phyloP scores from a whole-genome alignment of 2,888 invertebrate species.

The Acrocyrtus sp. region DNA sequence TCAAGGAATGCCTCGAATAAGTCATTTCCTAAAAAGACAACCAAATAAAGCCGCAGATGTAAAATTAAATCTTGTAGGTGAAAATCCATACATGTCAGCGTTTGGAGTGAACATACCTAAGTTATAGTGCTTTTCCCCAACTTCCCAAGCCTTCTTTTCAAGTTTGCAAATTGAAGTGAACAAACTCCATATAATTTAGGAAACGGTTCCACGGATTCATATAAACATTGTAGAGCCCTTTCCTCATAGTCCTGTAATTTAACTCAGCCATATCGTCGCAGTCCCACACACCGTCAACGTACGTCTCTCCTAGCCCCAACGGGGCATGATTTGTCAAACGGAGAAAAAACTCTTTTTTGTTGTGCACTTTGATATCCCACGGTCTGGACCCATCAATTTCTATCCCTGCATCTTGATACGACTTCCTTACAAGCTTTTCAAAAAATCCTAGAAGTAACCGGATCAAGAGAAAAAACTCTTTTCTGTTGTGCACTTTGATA shows the following conservation, averaged over 20 bases:
- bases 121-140: constrained; percentile 57
- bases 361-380: constrained; percentile 47
- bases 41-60: too few relatives aligned
- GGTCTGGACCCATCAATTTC: constrained; percentile 38
- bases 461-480: too few relatives aligned
- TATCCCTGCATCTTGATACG: constrained; percentile 33
- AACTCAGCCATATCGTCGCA: constrained; percentile 45
- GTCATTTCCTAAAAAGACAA: constrained; percentile 50
- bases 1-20: constrained; percentile 58
- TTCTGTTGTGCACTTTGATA: constrained; percentile 43
- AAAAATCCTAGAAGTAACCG: constrained; percentile 15
- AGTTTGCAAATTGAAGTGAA: constrained; percentile 55
- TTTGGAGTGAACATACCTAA: too few relatives aligned
- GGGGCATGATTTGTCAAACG: constrained; percentile 38
- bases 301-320: constrained; percentile 43
- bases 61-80: too few relatives aligned
- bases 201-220: constrained; percentile 52
- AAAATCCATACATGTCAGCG: too few relatives aligned
- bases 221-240: constrained; percentile 43
- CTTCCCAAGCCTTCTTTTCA: constrained; percentile 55
- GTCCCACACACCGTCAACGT: constrained; percentile 47
- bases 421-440: constrained; percentile 44
- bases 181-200: constrained; percentile 53
- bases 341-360: constrained; percentile 30
- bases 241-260: constrained; percentile 42